A percentile compares a stretch with the other conserved stretches of the same genome.
Evolutionary conservation across 2,888 invertebrate genomes (phyloP).

Genomic region (Ctenicera cuprea): DNA sequence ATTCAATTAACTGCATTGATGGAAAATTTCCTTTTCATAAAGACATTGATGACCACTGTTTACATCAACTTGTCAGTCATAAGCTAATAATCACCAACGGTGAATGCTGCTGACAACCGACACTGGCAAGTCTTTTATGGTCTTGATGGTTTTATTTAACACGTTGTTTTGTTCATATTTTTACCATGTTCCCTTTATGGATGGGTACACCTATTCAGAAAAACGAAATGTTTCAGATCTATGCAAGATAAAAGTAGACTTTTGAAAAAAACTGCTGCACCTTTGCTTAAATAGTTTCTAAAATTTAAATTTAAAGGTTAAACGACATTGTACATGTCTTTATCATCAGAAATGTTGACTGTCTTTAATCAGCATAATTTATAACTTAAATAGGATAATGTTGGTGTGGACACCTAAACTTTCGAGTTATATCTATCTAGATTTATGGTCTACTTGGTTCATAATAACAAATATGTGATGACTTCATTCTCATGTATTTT

Average conservation of each 20-base stretch:
- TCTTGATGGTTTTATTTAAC: not conserved
- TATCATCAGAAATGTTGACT: not conserved
- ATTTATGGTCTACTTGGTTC: constrained; percentile 35
- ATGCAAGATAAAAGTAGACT: not conserved
- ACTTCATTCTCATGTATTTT: constrained; percentile 33
- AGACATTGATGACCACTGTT: constrained; percentile 1
- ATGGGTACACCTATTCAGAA: constrained; percentile 1
- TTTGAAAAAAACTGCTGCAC: not conserved
- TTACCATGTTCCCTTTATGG: not conserved
- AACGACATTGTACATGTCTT: not conserved
- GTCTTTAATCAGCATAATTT: constrained; percentile 42
- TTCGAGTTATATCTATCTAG: constrained; percentile 20
- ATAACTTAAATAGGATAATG: constrained; percentile 36
- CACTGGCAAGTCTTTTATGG: constrained; percentile 9
- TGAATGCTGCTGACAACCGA: not conserved
- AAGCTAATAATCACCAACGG: not conserved
- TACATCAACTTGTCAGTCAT: constrained; percentile 6
- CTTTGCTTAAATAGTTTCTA: not conserved
- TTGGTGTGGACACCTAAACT: constrained; percentile 37
- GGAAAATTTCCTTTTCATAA: not conserved
- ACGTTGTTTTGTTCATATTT: not conserved
- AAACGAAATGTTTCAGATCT: too few species aligned
- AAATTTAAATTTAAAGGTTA: constrained; percentile 11
- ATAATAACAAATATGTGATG: constrained; percentile 35
- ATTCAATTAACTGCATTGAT: not conserved